Evolutionary conservation across 2,113 vertebrate genomes (phyloP), one percentile per base, ranked within the genome.

Genomic region (Tachycineta bicolor): DNA sequence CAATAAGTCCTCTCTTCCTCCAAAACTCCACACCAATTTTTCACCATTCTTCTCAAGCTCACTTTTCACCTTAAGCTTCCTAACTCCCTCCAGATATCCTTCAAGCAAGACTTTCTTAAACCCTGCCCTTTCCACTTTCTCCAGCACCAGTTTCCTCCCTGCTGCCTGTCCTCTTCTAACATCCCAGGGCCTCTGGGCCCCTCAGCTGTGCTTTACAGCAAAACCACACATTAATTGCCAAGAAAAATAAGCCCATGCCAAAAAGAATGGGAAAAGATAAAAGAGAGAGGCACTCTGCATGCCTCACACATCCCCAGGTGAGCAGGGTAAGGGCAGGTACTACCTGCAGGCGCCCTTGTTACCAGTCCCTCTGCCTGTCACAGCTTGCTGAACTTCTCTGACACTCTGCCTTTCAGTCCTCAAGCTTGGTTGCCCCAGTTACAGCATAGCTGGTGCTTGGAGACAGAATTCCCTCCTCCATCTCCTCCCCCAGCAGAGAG

Each of bases 401-500:
- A 80, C 92, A 24, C 70, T 67, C 69, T 55, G 88, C 26, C 60
- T 80, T 83, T 62, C 76, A 77, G 70, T 43, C 64, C 92, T 68
- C 55, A 44, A 44, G 80, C 62, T 79, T 63, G 1, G 95, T 95
- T 92, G 69, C 75, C 83, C 33, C 82, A 89, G 96, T 46, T 84
- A 96, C 95, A 83, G 96, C 85, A 80, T 84, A 74, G 59, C 75
- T 75, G 89, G 83, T 75, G 93, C 96, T 67, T 91, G 82, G 95
- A 91, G 81, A 95, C 95, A 77, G 46, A 94, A 94, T 68, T 93
- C 58, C 84, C 89, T 63, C 52, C 93, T 87, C 77, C 62, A 37
- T 49, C 63, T 56, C 49, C 50, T 73, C 49, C 50, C 49, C 21
- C 3, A 71, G 56, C 21, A 5, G 56, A 29, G 31, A 90, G 65